phyloP scores from a whole-genome alignment of 2,797 vertebrate species.

The Pangasius macronema region DNA sequence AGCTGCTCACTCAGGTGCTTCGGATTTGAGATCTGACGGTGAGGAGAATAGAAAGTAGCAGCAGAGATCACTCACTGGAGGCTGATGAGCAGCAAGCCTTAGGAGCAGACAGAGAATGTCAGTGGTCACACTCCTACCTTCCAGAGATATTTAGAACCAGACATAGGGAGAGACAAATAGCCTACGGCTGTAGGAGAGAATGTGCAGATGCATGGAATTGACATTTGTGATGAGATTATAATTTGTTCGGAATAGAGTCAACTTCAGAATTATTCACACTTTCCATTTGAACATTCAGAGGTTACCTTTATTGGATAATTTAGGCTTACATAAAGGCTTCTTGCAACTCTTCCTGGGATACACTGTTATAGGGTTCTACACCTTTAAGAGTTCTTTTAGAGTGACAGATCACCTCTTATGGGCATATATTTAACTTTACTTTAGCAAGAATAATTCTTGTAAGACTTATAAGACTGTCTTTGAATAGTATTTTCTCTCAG shows the following conservation, averaged over 20 bases:
- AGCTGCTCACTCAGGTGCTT: neutral
- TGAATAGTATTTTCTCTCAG: neutral
- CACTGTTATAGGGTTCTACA: neutral
- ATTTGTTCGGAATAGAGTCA: neutral
- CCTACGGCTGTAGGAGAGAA: neutral
- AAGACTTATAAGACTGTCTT: neutral
- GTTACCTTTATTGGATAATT: neutral
- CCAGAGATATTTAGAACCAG: neutral
- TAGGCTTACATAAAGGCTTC: neutral
- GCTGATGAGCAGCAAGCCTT: neutral
- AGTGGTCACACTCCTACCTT: neutral
- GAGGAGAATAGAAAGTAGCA: neutral
- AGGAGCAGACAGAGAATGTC: slow-evolving; percentile 1
- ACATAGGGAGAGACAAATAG: neutral
- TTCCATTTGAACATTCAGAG: neutral
- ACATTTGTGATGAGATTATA: neutral
- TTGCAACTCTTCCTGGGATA: neutral
- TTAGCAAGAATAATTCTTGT: neutral
- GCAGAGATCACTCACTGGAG: neutral
- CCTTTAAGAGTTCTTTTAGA: neutral
- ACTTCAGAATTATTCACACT: neutral
- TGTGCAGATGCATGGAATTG: neutral
- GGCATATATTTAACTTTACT: neutral
- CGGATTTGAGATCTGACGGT: neutral
- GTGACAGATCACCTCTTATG: neutral